Base-by-base conservation (phyloP, 2,797 vertebrate genomes). In the Pagetopsis macropterus region DNA sequence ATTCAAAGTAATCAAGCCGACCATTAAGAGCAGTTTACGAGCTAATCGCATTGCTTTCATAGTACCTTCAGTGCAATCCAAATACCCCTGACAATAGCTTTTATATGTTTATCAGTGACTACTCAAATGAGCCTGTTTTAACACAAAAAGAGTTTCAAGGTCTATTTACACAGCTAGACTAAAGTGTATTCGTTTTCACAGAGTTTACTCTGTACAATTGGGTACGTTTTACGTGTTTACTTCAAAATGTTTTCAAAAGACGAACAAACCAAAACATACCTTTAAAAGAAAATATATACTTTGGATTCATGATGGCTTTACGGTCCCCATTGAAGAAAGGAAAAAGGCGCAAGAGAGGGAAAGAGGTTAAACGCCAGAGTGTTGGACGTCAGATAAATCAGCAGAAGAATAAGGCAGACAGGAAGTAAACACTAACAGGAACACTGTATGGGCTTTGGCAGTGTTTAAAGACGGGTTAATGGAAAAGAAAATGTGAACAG, bases 1-100 rank as follows among this genome's bases (percentile, higher is more conserved):
- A 69, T 71, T 63, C n/a, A 65, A 19, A 54, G 69, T 33, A 16
- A 62, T 76, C 49, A 72, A 37, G 23, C 48, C 3, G 46, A 11
- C 21, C 19, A 19, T 72, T 72, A 70, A 40, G 19, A 16, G 41
- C 66, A 21, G 27, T 40, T 49, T 19, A 19, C 5, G 9, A 10
- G 43, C 19, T 58, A 54, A 58, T 57, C 3, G 9, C 27, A 15
- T 40, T 52, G 19, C 65, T 50, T 46, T 9, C 1, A 19, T n/a
- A 1, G 48, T n/a, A 52, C 58, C 13, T 45, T 27, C 16, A 56
- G 4, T 7, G 5, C 23, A 5, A 33, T 43, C 19, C 59, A 69
- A 60, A 60, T 49, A 69, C 52, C 41, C 6, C 1, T 41, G 45
- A 14, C 37, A 58, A 31, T n/a, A 21, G 63, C 44, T 60, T 57